These are phyloP conservation scores for Nyctibius grandis DNA, from an alignment of 2,797 vertebrate species.

Conservation along the genomic window DNA sequence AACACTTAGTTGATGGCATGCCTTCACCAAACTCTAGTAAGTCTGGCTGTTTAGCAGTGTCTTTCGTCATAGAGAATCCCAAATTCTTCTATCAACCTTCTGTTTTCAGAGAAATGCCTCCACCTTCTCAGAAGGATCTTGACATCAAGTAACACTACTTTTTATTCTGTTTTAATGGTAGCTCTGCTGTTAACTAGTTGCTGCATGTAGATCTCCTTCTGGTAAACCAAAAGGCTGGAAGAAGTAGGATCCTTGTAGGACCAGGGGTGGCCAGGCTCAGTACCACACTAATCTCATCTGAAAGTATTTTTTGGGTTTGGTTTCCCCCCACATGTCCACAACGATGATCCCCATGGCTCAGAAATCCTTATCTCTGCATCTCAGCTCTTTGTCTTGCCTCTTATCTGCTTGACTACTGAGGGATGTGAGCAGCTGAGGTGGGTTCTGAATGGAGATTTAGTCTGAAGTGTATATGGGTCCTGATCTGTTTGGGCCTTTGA, in stretches of 20 bases:
- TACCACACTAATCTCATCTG: neutral
- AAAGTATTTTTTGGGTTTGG: neutral
- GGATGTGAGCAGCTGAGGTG: neutral
- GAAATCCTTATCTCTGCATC: neutral
- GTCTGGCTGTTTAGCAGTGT: neutral
- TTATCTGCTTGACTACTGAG: neutral
- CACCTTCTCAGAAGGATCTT: neutral
- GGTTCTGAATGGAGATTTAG: neutral
- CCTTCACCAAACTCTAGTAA: neutral
- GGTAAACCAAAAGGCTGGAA: neutral
- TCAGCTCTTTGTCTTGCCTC: neutral
- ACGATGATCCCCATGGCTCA: accelerated
- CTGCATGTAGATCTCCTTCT: neutral
- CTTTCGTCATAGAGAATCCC: neutral
- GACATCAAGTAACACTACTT: neutral
- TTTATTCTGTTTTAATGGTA: neutral
- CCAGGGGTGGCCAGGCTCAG: neutral
- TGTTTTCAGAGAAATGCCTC: neutral
- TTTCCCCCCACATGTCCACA: accelerated
- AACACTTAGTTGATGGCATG: neutral
- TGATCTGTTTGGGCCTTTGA: neutral
- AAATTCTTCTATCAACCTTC: neutral
- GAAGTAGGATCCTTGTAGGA: neutral
- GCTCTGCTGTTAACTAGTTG: neutral
- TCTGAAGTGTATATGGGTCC: neutral